These are phyloP conservation scores for Hypocryptadius cinnamomeus DNA, from an alignment of 2,113 vertebrate genomes.

Conservation along the genomic window DNA sequence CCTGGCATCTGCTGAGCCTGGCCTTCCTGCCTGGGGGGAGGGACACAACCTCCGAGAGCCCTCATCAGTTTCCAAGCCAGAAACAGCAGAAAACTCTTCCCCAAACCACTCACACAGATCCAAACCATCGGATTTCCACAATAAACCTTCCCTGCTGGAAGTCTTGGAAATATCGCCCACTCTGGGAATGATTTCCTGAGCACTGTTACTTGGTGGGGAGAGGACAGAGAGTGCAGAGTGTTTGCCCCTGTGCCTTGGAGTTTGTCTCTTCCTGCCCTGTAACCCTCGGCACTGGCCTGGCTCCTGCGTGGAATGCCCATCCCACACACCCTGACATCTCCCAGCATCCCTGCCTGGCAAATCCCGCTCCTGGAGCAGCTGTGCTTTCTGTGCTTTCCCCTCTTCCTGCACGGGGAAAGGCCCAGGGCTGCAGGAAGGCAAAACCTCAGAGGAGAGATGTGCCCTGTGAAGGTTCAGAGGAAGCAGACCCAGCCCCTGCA, in stretches of 20 bases:
- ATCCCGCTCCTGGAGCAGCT: background rate
- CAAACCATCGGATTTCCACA: accelerated
- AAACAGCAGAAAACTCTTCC: background rate
- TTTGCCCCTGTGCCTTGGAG: background rate
- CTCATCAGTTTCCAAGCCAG: background rate
- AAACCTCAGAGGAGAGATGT: accelerated
- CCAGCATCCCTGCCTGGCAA: background rate
- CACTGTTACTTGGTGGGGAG: accelerated
- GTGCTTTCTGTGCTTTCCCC: background rate
- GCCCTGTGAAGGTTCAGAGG: background rate
- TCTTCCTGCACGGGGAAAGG: accelerated
- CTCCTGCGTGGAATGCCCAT: background rate
- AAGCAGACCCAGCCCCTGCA: background rate
- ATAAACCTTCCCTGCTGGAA: background rate
- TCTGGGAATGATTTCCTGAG: background rate
- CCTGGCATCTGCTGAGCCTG: accelerated
- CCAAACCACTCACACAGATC: background rate
- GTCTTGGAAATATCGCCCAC: background rate
- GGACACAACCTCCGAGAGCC: background rate
- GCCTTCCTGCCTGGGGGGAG: background rate
- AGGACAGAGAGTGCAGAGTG: too few species aligned
- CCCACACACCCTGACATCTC: accelerated
- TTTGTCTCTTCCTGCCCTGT: background rate
- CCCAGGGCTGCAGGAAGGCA: background rate
- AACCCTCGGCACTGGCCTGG: background rate